phyloP scores from a whole-genome alignment of 1,140 invertebrate genomes.

The Steinernema khuongi region DNA sequence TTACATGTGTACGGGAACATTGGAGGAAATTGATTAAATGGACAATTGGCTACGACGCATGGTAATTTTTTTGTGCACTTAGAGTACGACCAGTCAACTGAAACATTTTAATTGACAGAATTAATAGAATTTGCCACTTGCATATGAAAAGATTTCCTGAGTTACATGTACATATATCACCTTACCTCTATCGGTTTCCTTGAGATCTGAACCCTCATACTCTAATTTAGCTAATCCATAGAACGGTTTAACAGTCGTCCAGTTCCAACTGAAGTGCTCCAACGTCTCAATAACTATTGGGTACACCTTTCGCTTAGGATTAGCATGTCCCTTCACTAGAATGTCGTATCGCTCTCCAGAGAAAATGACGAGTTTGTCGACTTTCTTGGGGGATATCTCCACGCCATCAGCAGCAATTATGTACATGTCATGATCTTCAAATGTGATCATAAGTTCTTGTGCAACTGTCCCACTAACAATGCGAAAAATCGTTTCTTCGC shows the following conservation, averaged over 20 bases:
- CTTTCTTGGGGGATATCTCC: constrained; percentile 31
- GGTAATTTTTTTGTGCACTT: constrained; percentile 37
- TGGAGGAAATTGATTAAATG: constrained; percentile 42
- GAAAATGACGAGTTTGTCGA: constrained; percentile 50
- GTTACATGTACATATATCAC: constrained; percentile 18
- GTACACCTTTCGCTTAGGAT: constrained; percentile 43
- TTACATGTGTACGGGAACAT: constrained; percentile 41
- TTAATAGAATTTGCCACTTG: no score
- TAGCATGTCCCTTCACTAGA: constrained; percentile 42
- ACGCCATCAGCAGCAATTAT: constrained; percentile 53
- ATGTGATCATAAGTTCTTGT: constrained; percentile 49
- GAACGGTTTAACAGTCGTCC: constrained; percentile 30
- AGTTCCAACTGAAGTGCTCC: constrained; percentile 53
- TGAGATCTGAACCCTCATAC: constrained; percentile 34
- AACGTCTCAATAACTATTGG: constrained; percentile 51
- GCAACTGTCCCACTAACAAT: constrained; percentile 58
- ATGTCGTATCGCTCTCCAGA: constrained; percentile 56
- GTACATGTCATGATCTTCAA: constrained; percentile 50
- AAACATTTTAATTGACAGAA: no score
- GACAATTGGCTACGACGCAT: constrained; percentile 52
- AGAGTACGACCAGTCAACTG: constrained; percentile 49
- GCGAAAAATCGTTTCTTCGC: constrained; percentile 42
- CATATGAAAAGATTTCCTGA: not conserved
- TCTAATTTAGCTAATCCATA: constrained; percentile 50
- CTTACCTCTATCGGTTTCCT: not conserved